A percentile compares a stretch with the other conserved stretches of the same genome.
Evolutionary conservation across 2,113 vertebrate genomes (phyloP).

Genomic region (Chascanopsetta lugubris): DNA sequence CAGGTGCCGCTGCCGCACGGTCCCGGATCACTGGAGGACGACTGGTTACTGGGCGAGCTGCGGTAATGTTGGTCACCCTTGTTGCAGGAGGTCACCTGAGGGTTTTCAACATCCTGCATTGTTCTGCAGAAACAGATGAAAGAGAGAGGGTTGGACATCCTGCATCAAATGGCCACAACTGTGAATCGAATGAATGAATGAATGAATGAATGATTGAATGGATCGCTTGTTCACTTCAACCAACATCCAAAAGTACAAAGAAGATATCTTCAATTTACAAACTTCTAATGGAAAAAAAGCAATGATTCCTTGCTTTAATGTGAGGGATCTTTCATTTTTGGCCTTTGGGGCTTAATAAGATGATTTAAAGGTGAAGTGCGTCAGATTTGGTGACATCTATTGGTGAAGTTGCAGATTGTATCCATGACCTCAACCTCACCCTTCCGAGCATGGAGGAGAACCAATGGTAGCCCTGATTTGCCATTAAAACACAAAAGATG

Average conservation of each 20-base stretch:
- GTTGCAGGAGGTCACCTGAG: constrained; percentile 63
- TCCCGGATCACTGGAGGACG: constrained; percentile 95
- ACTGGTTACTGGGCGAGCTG: constrained; percentile 97
- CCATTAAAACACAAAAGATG: too few species aligned
- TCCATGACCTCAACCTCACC: too few species aligned
- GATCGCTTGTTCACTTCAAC: neutral
- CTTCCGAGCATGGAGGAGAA: too few species aligned
- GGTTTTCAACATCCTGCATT: constrained; percentile 71
- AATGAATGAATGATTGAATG: too few species aligned
- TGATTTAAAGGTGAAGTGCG: too few species aligned
- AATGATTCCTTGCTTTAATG: neutral
- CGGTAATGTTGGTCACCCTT: constrained; percentile 86
- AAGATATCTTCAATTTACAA: neutral
- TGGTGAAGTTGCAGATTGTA: too few species aligned
- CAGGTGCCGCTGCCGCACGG: constrained; percentile 90
- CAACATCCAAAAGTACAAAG: neutral
- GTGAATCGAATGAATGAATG: too few species aligned
- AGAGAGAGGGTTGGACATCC: neutral
- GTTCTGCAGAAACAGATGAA: constrained; percentile 47
- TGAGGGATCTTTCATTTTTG: neutral
- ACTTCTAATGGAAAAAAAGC: neutral
- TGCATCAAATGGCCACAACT: neutral
- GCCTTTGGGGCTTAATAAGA: neutral
- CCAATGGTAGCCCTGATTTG: too few species aligned
- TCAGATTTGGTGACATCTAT: too few species aligned